Evolutionary conservation across 2,113 vertebrate genomes (phyloP).

Genomic region (Gulo gulo): DNA sequence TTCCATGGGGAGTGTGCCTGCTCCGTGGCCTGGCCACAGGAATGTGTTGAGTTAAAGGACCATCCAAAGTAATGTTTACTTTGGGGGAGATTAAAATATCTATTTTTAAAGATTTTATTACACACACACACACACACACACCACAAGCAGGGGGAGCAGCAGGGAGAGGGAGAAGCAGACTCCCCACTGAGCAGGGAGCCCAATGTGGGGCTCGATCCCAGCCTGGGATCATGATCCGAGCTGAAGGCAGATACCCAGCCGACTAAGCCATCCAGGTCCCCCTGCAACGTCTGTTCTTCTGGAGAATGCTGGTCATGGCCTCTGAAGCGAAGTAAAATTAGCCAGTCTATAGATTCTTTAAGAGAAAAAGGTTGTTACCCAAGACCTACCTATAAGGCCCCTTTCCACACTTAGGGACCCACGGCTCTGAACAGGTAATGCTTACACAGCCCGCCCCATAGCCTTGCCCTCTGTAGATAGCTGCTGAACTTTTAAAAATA

Average conservation of each 20-base stretch:
- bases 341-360: not conserved
- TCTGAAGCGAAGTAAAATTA: not conserved
- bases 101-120: not conserved
- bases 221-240: not conserved
- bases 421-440: not conserved
- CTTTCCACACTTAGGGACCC: not conserved
- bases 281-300: not conserved
- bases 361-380: not conserved
- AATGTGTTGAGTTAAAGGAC: not conserved
- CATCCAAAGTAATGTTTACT: not conserved
- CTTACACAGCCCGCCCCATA: not conserved
- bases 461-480: not conserved
- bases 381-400: not conserved
- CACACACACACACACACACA: no score
- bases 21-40: not conserved
- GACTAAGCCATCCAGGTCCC: not conserved
- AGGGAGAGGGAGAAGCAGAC: not conserved
- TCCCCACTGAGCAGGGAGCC: not conserved
- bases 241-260: not conserved
- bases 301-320: not conserved
- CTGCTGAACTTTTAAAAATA: not conserved
- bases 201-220: not conserved
- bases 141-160: no score
- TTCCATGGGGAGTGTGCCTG: fast-evolving
- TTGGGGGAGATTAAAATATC: not conserved